phyloP scores from a whole-genome alignment of 2,113 vertebrate genomes.

The Hyperoodon ampullatus region DNA sequence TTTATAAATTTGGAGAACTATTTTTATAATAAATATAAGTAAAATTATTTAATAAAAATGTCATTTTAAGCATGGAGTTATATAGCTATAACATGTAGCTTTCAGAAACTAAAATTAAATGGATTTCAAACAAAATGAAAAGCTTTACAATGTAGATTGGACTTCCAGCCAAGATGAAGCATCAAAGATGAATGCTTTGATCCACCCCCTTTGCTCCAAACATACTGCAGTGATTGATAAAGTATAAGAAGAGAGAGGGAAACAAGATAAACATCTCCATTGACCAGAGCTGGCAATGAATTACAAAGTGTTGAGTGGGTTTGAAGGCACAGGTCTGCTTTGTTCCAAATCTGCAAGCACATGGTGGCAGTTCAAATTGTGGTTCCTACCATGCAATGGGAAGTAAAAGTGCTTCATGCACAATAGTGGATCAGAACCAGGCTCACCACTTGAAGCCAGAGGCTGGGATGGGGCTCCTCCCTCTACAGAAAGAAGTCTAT shows the following conservation, averaged over 20 bases:
- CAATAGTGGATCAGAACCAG: neutral
- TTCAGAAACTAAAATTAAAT: constrained; percentile 18
- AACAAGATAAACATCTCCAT: neutral
- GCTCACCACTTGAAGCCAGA: neutral
- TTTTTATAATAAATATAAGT: constrained; percentile 4
- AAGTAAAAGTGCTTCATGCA: neutral
- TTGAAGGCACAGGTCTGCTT: neutral
- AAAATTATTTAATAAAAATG: constrained; percentile 43
- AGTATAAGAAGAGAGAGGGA: neutral
- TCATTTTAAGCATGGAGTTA: neutral
- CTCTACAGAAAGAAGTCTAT: neutral
- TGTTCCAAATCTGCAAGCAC: neutral
- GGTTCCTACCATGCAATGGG: neutral
- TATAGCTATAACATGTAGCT: neutral
- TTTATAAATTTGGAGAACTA: neutral
- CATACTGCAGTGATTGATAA: neutral
- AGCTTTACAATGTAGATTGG: neutral
- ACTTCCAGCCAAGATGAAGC: neutral
- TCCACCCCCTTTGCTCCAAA: neutral
- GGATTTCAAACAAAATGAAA: neutral
- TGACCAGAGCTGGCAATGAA: neutral
- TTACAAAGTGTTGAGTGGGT: neutral
- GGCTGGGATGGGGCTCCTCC: neutral
- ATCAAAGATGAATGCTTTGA: constrained; percentile 1
- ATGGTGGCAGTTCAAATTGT: neutral